phyloP scores from a whole-genome alignment of 2,888 invertebrate species.

The Caenorhabditis sulstoni region DNA sequence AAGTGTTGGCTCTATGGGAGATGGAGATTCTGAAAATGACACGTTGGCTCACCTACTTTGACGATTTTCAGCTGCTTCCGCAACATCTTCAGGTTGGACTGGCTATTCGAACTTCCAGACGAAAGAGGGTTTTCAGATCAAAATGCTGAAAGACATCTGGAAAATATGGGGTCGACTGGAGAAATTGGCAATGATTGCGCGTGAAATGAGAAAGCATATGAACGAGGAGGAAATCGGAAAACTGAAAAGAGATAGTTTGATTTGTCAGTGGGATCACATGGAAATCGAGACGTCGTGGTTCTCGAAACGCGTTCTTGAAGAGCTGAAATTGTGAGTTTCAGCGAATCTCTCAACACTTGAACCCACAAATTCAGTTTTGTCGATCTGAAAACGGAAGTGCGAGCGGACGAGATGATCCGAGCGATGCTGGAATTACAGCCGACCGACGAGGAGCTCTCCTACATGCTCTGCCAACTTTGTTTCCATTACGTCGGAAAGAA shows the following conservation, averaged over 20 bases:
- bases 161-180: slow-evolving; percentile 30
- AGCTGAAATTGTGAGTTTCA: slow-evolving; percentile 16
- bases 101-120: not conserved
- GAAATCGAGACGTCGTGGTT: slow-evolving; percentile 25
- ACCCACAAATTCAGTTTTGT: slow-evolving; percentile 40
- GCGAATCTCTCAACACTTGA: not conserved
- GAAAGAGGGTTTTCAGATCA: slow-evolving; percentile 17
- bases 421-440: slow-evolving; percentile 32
- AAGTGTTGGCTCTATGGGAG: slow-evolving; percentile 8
- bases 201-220: not conserved
- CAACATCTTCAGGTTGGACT: slow-evolving; percentile 30
- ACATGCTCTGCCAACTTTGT: slow-evolving; percentile 49
- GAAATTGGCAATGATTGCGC: not conserved
- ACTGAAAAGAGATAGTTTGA: not conserved
- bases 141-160: slow-evolving; percentile 49
- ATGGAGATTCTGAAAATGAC: slow-evolving; percentile 2
- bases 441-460: slow-evolving; percentile 49
- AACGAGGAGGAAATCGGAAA: not conserved
- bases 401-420: slow-evolving; percentile 17
- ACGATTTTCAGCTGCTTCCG: slow-evolving; percentile 25
- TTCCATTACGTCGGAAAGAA: slow-evolving; percentile 52
- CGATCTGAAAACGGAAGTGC: slow-evolving; percentile 3
- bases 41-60: slow-evolving; percentile 9
- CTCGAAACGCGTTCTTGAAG: slow-evolving; percentile 11
- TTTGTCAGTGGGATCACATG: not conserved